Conservation (phyloP, 2,888 invertebrate genomes). For the Epiblema foenella region DNA sequence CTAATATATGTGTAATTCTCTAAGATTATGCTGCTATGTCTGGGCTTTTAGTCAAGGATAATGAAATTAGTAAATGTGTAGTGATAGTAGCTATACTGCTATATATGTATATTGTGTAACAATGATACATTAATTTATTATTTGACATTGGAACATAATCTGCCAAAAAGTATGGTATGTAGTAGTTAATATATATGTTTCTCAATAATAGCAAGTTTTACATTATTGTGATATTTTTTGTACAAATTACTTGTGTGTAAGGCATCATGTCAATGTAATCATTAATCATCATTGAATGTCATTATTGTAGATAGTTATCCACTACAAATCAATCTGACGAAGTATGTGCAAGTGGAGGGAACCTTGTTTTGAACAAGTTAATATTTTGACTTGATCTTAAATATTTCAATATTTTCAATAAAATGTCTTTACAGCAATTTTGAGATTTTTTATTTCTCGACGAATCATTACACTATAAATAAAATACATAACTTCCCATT, state of each 20-base stretch:
- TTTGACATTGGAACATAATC: slow-evolving; percentile 38
- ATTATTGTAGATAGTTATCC: slow-evolving; percentile 55
- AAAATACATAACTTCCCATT: slow-evolving; percentile 61
- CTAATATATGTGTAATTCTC: slow-evolving; percentile 32
- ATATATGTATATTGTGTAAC: slow-evolving; percentile 29
- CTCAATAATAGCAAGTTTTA: slow-evolving; percentile 61
- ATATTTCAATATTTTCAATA: slow-evolving; percentile 77
- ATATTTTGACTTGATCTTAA: slow-evolving; percentile 68
- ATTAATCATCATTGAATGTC: slow-evolving; percentile 42
- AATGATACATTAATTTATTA: slow-evolving; percentile 38
- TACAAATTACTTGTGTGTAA: slow-evolving; percentile 77
- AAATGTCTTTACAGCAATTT: slow-evolving; percentile 62
- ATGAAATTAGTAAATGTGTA: slow-evolving; percentile 39
- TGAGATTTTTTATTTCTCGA: slow-evolving; percentile 44
- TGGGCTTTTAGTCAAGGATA: slow-evolving; percentile 19
- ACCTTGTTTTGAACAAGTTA: slow-evolving; percentile 71
- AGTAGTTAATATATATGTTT: slow-evolving; percentile 51
- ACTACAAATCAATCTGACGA: slow-evolving; percentile 47
- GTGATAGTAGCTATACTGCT: slow-evolving; percentile 26
- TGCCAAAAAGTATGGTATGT: slow-evolving; percentile 38
- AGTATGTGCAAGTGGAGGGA: slow-evolving; percentile 80
- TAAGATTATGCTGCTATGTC: slow-evolving; percentile 13
- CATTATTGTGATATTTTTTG: slow-evolving; percentile 81
- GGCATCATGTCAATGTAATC: slow-evolving; percentile 60
- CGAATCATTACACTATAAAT: slow-evolving; percentile 51